phyloP scores from a whole-genome alignment of 2,797 vertebrate genomes.

The Tokudaia muenninki region DNA sequence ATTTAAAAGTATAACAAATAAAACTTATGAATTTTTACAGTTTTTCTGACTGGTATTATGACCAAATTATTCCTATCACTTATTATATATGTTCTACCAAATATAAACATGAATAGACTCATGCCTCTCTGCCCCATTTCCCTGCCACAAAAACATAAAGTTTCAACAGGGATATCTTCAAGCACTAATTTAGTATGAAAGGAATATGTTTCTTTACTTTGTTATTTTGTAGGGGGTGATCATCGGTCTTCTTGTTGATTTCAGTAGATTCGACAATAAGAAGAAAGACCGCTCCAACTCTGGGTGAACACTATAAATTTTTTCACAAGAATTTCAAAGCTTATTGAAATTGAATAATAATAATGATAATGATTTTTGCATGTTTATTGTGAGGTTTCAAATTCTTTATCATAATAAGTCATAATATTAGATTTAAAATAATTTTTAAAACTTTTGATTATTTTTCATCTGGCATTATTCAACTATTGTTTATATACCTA shows the following conservation, averaged over 20 bases:
- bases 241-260: not conserved
- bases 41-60: not conserved
- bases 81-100: too few species aligned
- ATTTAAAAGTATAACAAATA: not conserved
- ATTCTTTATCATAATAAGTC: not conserved
- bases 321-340: not conserved
- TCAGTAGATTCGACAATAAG: not conserved
- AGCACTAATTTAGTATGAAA: not conserved
- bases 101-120: too few species aligned
- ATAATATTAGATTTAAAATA: constrained; percentile 1
- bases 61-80: not conserved
- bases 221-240: not conserved
- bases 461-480: not conserved
- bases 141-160: not conserved
- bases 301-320: not conserved
- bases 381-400: not conserved
- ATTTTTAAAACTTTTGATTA: not conserved
- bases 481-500: constrained; percentile 5
- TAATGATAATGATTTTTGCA: not conserved
- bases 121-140: not conserved
- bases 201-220: not conserved
- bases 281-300: not conserved
- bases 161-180: not conserved
- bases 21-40: not conserved
- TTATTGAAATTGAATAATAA: not conserved